Conservation (phyloP, 2,888 invertebrate species). For the Agriopis marginaria region DNA sequence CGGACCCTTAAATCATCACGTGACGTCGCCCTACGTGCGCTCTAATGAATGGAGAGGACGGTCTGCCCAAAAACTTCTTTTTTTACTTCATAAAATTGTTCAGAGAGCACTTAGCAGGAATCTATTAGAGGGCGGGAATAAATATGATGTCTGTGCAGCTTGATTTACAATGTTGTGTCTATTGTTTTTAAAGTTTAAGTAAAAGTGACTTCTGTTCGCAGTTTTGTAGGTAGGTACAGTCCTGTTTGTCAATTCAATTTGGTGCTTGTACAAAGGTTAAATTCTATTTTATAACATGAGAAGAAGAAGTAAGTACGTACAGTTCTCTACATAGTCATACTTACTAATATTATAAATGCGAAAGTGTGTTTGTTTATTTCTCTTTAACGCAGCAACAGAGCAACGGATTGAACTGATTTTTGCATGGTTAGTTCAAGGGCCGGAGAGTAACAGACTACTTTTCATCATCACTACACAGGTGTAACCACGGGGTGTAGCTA, state of each 20-base stretch:
- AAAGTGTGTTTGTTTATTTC: no score
- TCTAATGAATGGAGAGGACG: conserved; percentile 82
- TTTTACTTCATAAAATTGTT: conserved; percentile 77
- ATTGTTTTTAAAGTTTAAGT: conserved; percentile 41
- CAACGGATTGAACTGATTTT: no score
- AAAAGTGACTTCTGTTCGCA: conserved; percentile 8
- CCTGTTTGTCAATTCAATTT: not conserved
- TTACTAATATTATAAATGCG: no score
- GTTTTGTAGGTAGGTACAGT: not conserved
- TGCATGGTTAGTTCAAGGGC: no score
- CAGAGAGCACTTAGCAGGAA: conserved; percentile 77
- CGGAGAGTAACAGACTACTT: no score
- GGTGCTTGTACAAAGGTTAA: no score
- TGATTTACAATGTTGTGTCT: conserved; percentile 57
- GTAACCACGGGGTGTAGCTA: no score
- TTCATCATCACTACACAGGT: no score
- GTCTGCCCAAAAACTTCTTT: conserved; percentile 65
- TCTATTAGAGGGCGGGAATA: conserved; percentile 68
- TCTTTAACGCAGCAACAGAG: no score
- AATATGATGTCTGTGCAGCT: conserved; percentile 46
- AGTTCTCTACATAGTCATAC: no score
- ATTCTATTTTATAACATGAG: no score
- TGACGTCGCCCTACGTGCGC: conserved; percentile 77
- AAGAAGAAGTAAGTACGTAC: no score
- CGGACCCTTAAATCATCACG: conserved; percentile 84